Base-by-base conservation (phyloP, 2,797 vertebrate species). In the Neosilurus mollespiculum region DNA sequence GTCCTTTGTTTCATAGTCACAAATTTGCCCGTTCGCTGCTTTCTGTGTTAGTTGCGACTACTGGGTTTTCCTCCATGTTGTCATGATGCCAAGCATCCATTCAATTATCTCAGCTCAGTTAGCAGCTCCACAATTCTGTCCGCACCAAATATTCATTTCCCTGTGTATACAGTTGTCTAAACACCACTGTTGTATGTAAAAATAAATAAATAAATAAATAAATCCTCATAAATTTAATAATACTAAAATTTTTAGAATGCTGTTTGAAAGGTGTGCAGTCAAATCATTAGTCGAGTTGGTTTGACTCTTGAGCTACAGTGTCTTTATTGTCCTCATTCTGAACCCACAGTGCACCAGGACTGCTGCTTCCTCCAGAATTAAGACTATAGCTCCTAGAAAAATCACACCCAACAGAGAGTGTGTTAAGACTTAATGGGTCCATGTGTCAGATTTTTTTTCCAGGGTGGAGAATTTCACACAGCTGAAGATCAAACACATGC, bases 401-500 rank as follows among this genome's bases (percentile, higher is more conserved):
- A 78, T 26, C 56, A 71, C 67, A 30, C 18, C 81, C 78, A 70
- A 76, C 65, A 58, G 49, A 85, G n/a, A 62, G 59, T 77, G n/a
- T 64, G 5, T n/a, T 54, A 58, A 18, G 10, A 30, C 59, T 80
- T 83, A 72, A 80, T 84, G 53, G 80, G 65, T 81, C 85, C 83
- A 82, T 87, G 54, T 81, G 61, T 80, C 62, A 75, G 75, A 83
- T 88, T 86, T 88, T 72, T 85, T 87, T 84, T n/a, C 71, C 84
- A 85, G 80, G 77, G 85, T 88, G 81, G 71, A 56, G 76, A 83
- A 89, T 88, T 90, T 88, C 81, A 88, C 84, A 72, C 85, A 83
- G 83, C 78, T 6, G 54, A 88, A 90, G 88, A 90, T 91, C 91
- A 90, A 91, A 92, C 86, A 69, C 85, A 24, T 54, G 34, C 9